These are phyloP conservation scores for Heliconius erato DNA, from an alignment of 2,888 invertebrate genomes.

Conservation along the genomic window DNA sequence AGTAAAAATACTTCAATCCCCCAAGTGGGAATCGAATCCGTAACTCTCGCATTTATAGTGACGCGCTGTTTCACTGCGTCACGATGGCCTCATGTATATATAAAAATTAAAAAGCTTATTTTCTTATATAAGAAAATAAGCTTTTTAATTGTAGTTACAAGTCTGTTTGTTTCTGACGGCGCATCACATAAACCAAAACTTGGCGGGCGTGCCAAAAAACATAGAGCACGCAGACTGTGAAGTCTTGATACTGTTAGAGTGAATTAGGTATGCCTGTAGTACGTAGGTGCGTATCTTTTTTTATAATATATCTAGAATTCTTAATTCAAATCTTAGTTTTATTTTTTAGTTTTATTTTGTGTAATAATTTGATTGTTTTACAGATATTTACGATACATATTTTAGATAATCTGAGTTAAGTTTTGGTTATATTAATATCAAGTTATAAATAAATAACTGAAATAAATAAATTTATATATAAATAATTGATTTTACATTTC, in stretches of 20 bases:
- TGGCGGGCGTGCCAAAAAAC: conserved; percentile 84
- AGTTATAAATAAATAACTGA: background rate
- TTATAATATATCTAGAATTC: background rate
- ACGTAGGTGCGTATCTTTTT: no score
- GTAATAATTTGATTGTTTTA: no score
- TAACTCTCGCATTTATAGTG: background rate
- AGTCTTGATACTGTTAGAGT: conserved; percentile 66
- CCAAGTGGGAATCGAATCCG: background rate
- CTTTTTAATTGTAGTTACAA: conserved; percentile 55
- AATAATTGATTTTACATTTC: conserved; percentile 36
- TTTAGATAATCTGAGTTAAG: no score
- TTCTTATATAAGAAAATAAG: conserved; percentile 55
- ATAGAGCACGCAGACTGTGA: conserved; percentile 62
- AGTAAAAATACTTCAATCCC: no score
- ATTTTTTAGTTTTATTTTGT: background rate
- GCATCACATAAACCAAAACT: conserved; percentile 81
- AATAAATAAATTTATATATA: background rate
- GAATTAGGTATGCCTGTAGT: no score
- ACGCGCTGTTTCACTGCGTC: background rate
- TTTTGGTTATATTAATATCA: no score
- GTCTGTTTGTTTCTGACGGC: conserved; percentile 56
- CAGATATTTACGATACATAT: no score
- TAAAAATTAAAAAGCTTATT: conserved; percentile 52
- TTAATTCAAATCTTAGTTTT: background rate
- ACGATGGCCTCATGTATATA: background rate